Evolutionary conservation across 2,113 vertebrate species (phyloP).

Genomic region (Dipodomys merriami): DNA sequence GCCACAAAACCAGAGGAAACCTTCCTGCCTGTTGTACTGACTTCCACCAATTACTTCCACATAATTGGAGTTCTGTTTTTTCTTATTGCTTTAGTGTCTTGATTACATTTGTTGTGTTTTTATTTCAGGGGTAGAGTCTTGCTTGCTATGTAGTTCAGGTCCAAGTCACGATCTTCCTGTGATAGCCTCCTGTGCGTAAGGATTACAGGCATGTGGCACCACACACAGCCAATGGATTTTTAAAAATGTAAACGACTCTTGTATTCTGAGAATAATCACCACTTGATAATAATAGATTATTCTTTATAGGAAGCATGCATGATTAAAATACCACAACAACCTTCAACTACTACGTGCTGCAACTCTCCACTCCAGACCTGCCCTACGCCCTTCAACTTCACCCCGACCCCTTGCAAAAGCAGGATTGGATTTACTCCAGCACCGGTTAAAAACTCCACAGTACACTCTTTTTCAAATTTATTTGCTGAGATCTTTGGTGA

Average conservation of each 20-base stretch:
- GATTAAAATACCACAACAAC: not conserved
- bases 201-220: too few species aligned
- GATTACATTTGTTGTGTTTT: conserved; percentile 8
- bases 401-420: accelerated
- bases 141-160: too few species aligned
- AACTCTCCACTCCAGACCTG: not conserved
- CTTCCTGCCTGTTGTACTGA: too few species aligned
- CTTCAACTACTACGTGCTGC: not conserved
- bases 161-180: too few species aligned
- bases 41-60: not conserved
- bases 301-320: conserved; percentile 21
- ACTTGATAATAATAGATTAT: conserved; percentile 57
- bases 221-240: too few species aligned
- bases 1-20: too few species aligned
- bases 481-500: not conserved
- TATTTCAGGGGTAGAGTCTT: not conserved
- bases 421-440: accelerated
- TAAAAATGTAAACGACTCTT: conserved; percentile 51
- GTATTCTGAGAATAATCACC: conserved; percentile 49
- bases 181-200: too few species aligned
- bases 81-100: not conserved
- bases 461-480: not conserved
- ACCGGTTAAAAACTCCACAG: accelerated
- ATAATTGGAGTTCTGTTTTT: conserved; percentile 6
- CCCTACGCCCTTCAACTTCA: accelerated